These are phyloP conservation scores for Sarcophilus harrisii DNA, from an alignment of 2,797 vertebrate genomes.

Conservation along the genomic window DNA sequence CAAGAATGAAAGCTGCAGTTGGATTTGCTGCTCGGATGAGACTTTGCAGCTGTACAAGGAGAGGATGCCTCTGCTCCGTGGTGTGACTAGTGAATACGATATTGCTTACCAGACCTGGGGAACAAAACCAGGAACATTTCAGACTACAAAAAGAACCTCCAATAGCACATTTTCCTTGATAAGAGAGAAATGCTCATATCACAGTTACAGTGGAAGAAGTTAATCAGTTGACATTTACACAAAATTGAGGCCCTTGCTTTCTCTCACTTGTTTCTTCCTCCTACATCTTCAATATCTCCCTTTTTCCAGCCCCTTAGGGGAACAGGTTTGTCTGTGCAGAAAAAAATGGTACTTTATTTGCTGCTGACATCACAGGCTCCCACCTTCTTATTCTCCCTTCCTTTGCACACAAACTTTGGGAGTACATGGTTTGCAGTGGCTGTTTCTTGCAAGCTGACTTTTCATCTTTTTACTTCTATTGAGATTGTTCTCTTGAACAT, in stretches of 20 bases:
- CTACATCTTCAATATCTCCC: background rate
- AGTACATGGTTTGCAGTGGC: background rate
- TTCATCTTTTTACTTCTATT: background rate
- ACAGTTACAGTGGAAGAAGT: background rate
- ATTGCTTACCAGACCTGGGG: slow-evolving; percentile 93
- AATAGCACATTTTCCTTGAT: background rate
- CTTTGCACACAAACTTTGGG: background rate
- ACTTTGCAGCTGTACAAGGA: slow-evolving; percentile 91
- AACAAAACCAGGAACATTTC: slow-evolving; percentile 52
- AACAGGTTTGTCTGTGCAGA: background rate
- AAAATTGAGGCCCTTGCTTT: background rate
- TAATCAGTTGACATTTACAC: background rate
- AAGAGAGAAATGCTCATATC: background rate
- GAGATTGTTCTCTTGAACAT: background rate
- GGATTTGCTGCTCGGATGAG: slow-evolving; percentile 94
- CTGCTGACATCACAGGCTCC: background rate
- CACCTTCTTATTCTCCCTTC: background rate
- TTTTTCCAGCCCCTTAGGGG: background rate
- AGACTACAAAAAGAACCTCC: slow-evolving; percentile 23
- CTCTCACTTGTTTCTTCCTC: background rate
- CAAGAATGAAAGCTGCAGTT: slow-evolving; percentile 90
- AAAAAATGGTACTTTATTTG: background rate
- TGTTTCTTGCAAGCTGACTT: background rate
- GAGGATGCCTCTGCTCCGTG: slow-evolving; percentile 90
- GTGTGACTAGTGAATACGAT: slow-evolving; percentile 94